Base-by-base conservation (phyloP, 2,113 vertebrate genomes). In the Cheirogaleus medius region DNA sequence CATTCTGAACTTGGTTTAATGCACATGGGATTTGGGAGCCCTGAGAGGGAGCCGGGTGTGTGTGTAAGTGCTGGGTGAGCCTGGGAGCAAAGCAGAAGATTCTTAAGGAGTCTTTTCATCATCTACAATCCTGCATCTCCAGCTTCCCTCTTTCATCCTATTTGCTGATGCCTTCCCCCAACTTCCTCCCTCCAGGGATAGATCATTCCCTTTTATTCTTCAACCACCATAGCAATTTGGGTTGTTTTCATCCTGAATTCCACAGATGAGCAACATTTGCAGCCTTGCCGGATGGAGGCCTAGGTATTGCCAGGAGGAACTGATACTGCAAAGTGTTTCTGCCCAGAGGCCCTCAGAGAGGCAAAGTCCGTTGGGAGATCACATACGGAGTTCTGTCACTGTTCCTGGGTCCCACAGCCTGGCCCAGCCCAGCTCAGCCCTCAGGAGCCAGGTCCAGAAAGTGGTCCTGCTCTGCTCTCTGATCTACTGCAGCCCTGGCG, bases 1-100 rank as follows among this genome's bases (percentile, higher is more conserved):
- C 76, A 10, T 91, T 94, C 47, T 63, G 54, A 52, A 60, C 14
- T 66, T 83, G 32, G 23, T 92, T 94, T 85, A 94, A 91, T 69
- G 78, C 12, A 13, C 8, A 4, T 60, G 12, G 60, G 90, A 90
- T 92, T 54, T 0, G 0, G 39, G 60, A 54, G 54, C 71, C 66
- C 42, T 3, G n/a, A 76, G 56, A 49, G 54, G 25, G 71, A 14
- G 39, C 49, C 13, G 0, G 37, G 17, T 71, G 12, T 47, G 29
- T 3, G 66, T n/a, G 8, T 15, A 17, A 47, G 34, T 25, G 66
- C 66, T 2, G 1, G 8, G n/a, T 13, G 17, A 25, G 2, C 20
- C 37, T 25, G 34, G 39, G 63, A 87, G 52, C 63, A n/a, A 12
- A 64, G 34, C n/a, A n/a, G 13, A 12, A 76, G 49, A 44, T 63